Evolutionary conservation across 2,888 invertebrate genomes (phyloP).

Genomic region (Rapana venosa): DNA sequence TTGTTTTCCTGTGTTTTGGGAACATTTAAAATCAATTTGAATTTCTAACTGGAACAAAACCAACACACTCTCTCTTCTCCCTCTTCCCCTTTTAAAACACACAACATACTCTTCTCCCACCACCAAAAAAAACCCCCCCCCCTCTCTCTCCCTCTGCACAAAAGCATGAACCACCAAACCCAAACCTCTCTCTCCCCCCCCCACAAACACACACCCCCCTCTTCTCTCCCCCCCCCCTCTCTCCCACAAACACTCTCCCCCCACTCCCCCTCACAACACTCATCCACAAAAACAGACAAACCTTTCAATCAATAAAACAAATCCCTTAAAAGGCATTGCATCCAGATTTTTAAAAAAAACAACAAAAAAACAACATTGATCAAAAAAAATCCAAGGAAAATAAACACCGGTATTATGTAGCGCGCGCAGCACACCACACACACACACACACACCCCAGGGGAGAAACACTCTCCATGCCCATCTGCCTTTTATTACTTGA

Average conservation of each 20-base stretch:
- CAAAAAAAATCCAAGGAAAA: background rate
- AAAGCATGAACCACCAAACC: background rate
- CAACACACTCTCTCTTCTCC: background rate
- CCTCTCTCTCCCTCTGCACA: background rate
- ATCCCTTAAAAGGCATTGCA: background rate
- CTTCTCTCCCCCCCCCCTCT: too few species aligned
- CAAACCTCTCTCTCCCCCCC: background rate
- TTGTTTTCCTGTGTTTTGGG: background rate
- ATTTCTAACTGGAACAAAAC: background rate
- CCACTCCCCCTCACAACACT: too few species aligned
- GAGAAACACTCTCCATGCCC: background rate
- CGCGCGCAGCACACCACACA: background rate
- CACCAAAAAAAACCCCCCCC: background rate
- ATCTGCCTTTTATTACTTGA: background rate
- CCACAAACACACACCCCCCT: too few species aligned
- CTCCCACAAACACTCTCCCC: too few species aligned
- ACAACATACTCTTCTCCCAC: background rate
- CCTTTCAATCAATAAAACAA: background rate
- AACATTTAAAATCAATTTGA: background rate
- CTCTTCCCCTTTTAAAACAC: background rate
- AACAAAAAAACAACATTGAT: background rate
- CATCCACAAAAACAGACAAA: background rate
- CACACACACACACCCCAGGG: background rate
- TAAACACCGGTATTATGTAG: background rate
- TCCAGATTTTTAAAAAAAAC: background rate